These are phyloP conservation scores for Rhagium mordax DNA, from an alignment of 2,888 invertebrate species.

Conservation along the genomic window DNA sequence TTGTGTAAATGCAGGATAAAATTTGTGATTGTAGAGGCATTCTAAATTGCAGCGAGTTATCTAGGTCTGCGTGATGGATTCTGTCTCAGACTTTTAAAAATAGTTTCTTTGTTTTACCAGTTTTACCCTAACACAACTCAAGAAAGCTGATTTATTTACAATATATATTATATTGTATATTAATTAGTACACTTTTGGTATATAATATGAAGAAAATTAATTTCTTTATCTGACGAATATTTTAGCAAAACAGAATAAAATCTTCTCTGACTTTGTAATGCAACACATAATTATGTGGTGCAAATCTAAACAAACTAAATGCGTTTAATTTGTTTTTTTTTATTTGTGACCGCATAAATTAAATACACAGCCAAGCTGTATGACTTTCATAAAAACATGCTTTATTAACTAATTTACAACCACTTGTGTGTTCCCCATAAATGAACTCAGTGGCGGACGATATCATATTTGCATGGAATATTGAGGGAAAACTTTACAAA, in stretches of 20 bases:
- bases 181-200: too few relatives aligned
- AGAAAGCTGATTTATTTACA: too few relatives aligned
- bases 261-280: neutral
- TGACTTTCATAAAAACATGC: slow-evolving; percentile 34
- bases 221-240: neutral
- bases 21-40: too few relatives aligned
- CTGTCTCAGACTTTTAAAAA: too few relatives aligned
- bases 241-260: neutral
- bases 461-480: neutral
- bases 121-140: too few relatives aligned
- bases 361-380: slow-evolving; percentile 13
- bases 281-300: neutral
- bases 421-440: slow-evolving; percentile 42
- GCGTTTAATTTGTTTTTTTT: slow-evolving; percentile 21
- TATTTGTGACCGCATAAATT: slow-evolving; percentile 23
- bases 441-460: slow-evolving; percentile 4
- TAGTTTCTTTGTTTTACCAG: too few relatives aligned
- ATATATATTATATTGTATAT: too few relatives aligned
- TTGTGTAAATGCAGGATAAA: too few relatives aligned
- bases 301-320: slow-evolving; percentile 26
- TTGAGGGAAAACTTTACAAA: neutral
- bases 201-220: neutral
- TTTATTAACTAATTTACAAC: slow-evolving; percentile 41
- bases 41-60: too few relatives aligned
- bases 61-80: too few relatives aligned